Conservation (phyloP, 2,113 vertebrate genomes). For the Pholis gunnellus region DNA sequence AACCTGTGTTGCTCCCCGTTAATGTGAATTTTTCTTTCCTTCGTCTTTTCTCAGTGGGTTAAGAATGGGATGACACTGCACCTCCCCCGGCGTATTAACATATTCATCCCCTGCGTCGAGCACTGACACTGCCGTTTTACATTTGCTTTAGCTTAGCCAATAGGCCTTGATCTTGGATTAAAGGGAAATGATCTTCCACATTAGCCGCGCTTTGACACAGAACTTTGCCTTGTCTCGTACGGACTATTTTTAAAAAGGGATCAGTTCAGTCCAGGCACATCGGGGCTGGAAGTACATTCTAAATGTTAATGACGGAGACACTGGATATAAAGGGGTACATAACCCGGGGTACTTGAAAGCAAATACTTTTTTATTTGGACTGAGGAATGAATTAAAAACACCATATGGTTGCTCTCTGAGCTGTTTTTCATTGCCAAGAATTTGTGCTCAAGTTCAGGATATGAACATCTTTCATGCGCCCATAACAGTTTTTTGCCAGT, state of each 20-base stretch:
- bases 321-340: background rate
- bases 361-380: conserved; percentile 11
- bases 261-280: background rate
- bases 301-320: background rate
- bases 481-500: background rate
- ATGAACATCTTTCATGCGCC: background rate
- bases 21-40: conserved; percentile 26
- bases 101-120: conserved; percentile 57
- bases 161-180: conserved; percentile 70
- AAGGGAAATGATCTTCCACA: conserved; percentile 53
- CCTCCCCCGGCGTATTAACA: conserved; percentile 47
- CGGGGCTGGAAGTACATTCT: background rate
- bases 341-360: background rate
- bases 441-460: background rate
- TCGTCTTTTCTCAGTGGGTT: conserved; percentile 4
- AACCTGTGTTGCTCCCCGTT: conserved; percentile 16
- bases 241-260: conserved; percentile 8
- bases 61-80: conserved; percentile 43
- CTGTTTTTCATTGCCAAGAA: background rate
- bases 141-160: conserved; percentile 60
- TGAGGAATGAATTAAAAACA: background rate
- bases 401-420: background rate
- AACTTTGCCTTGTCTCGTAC: conserved; percentile 5
- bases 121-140: conserved; percentile 57
- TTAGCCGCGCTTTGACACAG: conserved; percentile 36